Evolutionary conservation across 2,113 vertebrate genomes (phyloP), one percentile per base, ranked within the genome.

Genomic region (Falcunculus frontatus): DNA sequence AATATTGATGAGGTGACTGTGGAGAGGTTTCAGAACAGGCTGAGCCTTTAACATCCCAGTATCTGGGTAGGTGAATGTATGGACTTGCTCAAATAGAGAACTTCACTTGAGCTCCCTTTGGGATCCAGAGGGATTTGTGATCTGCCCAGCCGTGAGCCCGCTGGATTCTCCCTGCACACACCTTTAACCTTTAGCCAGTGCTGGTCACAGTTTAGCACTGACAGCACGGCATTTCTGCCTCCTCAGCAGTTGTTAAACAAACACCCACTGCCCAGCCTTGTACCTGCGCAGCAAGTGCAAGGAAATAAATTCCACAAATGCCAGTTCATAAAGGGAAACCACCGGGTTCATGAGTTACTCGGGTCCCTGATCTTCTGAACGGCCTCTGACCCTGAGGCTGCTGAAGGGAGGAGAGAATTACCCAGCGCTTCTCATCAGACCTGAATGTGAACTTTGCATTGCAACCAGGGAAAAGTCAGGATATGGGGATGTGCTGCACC

Each of bases 361-460:
- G 2, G 7, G 23, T 29, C 41, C 60, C 55, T 16, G 42, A 65
- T 46, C 65, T 74, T 17, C 65, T 35, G 12, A 49, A 18, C 3
- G 2, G 23, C 18, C 27, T 7, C 56, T 60, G 57, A 10, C 21
- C 37, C 55, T 60, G 50, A 0, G 1, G 1, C 3, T 7, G 37
- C 65, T n/a, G 47, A 25, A 52, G 30, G 11, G 29, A 59, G 32
- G 53, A 47, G 29, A 27, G 30, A 19, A 59, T 18, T 16, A 12
- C 17, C 33, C 44, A 29, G 78, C 2, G 5, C 10, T 64, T 42
- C n/a, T 8, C 9, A 1, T 12, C 60, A n/a, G 41, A 17, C 8
- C 60, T 27, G 20, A 27, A 4, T 2, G 3, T 2, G 30, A 39
- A 15, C 68, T 57, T 69, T 21, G 22, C 27, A 39, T 49, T 39